Percentiles rank a stretch among this genome's conserved stretches.
Conservation (phyloP, 2,888 invertebrate genomes). For the Plutella xylostella region DNA sequence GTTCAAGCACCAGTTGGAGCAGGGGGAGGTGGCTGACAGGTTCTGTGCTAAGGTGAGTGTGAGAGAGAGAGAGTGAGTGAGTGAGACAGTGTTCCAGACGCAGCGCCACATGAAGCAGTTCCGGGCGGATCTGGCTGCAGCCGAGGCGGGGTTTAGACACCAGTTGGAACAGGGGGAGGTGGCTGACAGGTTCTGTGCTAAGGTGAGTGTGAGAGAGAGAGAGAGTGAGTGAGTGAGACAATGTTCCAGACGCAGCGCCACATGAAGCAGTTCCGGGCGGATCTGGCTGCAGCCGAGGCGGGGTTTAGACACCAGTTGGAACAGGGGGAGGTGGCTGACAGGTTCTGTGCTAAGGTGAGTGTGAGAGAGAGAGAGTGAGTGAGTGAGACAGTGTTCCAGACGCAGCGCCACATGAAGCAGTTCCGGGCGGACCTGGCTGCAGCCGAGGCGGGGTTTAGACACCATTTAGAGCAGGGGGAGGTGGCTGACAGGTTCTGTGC, state of each 20-base stretch:
- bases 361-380: no score
- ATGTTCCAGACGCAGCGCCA: slow-evolving; percentile 67
- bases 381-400: no score
- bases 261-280: slow-evolving; percentile 64
- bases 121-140: slow-evolving; percentile 68
- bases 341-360: no score
- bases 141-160: slow-evolving; percentile 75
- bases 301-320: slow-evolving; percentile 84
- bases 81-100: no score
- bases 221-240: no score
- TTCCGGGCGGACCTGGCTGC: slow-evolving; percentile 68
- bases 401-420: slow-evolving; percentile 65
- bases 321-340: no score
- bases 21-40: slow-evolving; percentile 76
- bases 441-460: slow-evolving; percentile 74
- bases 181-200: no score
- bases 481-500: no score
- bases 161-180: slow-evolving; percentile 89
- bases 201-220: no score
- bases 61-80: no score
- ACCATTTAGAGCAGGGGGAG: slow-evolving; percentile 89
- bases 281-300: slow-evolving; percentile 71
- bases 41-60: slow-evolving; percentile 84
- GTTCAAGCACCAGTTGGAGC: slow-evolving; percentile 67
- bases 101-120: slow-evolving; percentile 65